Evolutionary conservation across 1,140 invertebrate species (phyloP).

Genomic region (Bombus vancouverensis): DNA sequence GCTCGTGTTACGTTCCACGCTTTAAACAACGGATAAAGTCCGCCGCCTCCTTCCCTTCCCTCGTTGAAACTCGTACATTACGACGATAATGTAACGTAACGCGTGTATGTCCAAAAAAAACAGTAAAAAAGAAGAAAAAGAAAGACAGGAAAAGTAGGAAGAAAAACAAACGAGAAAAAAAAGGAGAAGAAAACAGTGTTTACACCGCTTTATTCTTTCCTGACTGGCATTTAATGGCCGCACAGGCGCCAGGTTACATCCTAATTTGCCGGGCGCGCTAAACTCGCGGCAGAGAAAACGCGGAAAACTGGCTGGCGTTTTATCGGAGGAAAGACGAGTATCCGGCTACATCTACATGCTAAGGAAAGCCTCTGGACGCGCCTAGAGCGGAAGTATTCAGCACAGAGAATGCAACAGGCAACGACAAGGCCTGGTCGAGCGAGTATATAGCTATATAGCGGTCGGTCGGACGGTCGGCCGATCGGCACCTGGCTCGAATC

Average conservation of each 20-base stretch:
- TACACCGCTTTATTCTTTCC: background rate
- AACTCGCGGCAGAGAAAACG: background rate
- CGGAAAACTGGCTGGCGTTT: background rate
- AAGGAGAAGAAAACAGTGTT: background rate
- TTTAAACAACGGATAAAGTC: background rate
- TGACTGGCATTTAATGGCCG: background rate
- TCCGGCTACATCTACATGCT: conserved; percentile 1
- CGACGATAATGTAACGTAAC: conserved; percentile 7
- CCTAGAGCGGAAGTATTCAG: conserved; percentile 37
- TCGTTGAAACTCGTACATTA: background rate
- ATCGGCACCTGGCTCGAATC: conserved; percentile 68
- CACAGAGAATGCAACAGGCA: conserved; percentile 59
- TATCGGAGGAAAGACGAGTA: conserved; percentile 10
- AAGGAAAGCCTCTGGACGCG: conserved; percentile 32
- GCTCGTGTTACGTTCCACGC: background rate
- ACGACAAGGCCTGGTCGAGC: conserved; percentile 20
- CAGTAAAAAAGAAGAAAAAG: no score
- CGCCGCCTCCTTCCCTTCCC: background rate
- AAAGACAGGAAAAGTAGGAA: background rate
- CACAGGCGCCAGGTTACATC: background rate
- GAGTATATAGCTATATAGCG: conserved; percentile 40
- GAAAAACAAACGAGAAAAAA: background rate
- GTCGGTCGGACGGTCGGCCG: conserved; percentile 50
- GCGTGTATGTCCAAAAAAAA: background rate
- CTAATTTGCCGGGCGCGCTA: conserved; percentile 18